These are phyloP conservation scores for Patella ulyssiponensis DNA, from an alignment of 2,888 invertebrate species.

Conservation along the genomic window DNA sequence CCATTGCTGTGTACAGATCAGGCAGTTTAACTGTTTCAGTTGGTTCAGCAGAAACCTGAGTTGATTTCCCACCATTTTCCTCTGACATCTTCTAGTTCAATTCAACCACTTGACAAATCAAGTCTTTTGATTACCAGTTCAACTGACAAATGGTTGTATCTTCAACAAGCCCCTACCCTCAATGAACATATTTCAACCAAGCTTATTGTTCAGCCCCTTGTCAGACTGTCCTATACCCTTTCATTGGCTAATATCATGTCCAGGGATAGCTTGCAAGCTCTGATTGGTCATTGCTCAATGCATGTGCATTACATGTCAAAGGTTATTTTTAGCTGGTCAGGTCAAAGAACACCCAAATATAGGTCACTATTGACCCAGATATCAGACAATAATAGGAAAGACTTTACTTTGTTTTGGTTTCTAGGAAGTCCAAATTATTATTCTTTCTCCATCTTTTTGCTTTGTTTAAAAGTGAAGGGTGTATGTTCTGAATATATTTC, in stretches of 20 bases:
- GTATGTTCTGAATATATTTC: too few species aligned
- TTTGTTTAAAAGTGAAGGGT: too few species aligned
- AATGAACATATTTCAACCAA: background rate
- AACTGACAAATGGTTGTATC: background rate
- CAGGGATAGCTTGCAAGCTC: background rate
- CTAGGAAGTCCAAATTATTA: too few species aligned
- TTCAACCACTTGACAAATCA: background rate
- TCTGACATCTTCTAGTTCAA: constrained; percentile 1
- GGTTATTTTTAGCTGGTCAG: background rate
- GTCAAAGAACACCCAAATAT: too few species aligned
- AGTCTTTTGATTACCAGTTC: background rate
- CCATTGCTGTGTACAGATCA: constrained; percentile 16
- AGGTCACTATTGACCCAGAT: too few species aligned
- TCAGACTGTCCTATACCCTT: background rate
- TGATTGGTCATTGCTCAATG: background rate
- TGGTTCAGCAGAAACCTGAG: constrained; percentile 3
- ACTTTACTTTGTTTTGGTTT: too few species aligned
- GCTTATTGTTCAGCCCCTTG: background rate
- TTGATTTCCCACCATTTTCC: constrained; percentile 2
- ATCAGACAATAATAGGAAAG: too few species aligned
- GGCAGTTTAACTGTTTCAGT: constrained; percentile 11
- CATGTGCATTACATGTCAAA: constrained; percentile 1
- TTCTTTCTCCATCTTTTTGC: too few species aligned
- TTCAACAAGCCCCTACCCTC: background rate
- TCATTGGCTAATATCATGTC: background rate